Evolutionary conservation across 2,888 invertebrate genomes (phyloP).

Genomic region (Apeira syringaria): DNA sequence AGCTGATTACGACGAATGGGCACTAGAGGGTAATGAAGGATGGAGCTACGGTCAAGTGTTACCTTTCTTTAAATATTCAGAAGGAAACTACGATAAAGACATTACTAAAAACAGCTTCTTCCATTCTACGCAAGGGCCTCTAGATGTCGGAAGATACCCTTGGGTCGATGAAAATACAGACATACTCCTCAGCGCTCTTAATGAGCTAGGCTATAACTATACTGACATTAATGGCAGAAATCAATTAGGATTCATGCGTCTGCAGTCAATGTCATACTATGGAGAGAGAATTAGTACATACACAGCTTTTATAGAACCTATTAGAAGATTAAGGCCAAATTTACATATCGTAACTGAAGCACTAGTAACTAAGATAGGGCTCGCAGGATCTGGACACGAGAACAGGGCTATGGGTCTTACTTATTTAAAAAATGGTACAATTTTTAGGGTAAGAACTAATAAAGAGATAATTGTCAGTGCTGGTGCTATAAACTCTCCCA

Average conservation of each 20-base stretch:
- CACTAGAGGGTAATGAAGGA: constrained; percentile 66
- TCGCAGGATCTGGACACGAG: constrained; percentile 48
- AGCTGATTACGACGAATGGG: constrained; percentile 76
- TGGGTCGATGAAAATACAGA: constrained; percentile 74
- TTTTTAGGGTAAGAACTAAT: constrained; percentile 44
- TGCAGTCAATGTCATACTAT: constrained; percentile 72
- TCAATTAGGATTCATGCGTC: constrained; percentile 72
- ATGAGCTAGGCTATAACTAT: constrained; percentile 72
- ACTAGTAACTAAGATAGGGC: constrained; percentile 64
- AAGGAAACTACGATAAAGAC: constrained; percentile 76
- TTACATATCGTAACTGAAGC: constrained; percentile 65
- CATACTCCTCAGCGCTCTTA: constrained; percentile 66
- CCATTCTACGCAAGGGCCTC: constrained; percentile 72
- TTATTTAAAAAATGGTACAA: constrained; percentile 72
- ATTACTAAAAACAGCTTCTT: constrained; percentile 68
- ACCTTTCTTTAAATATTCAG: constrained; percentile 75
- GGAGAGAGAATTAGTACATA: constrained; percentile 75
- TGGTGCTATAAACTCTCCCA: constrained; percentile 73
- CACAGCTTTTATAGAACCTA: constrained; percentile 72
- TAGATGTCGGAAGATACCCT: constrained; percentile 72
- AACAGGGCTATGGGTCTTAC: constrained; percentile 57
- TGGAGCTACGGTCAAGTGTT: constrained; percentile 69
- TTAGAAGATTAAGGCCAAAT: constrained; percentile 63
- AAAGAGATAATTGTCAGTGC: constrained; percentile 73
- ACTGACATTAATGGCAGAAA: constrained; percentile 72